Base-by-base conservation (phyloP, 2,113 vertebrate species). In the Dermatemys mawii region DNA sequence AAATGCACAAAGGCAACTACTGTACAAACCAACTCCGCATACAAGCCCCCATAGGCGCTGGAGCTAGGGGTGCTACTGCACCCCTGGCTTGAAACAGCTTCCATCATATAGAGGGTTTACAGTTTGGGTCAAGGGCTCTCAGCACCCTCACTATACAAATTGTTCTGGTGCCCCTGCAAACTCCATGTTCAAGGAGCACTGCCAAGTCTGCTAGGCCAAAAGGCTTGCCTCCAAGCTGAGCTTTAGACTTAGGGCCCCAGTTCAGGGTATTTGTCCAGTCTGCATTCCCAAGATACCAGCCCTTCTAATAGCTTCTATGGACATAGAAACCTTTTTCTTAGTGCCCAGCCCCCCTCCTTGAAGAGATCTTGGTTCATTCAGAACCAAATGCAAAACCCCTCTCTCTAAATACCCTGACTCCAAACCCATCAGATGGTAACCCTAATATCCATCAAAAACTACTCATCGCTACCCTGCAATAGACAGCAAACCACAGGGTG, bases 181-280 rank as follows among this genome's bases (percentile, higher is more conserved):
- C 4, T 10, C 3, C 1, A 12, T 35, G 1, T 29, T 0, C 2
- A 44, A 50, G 7, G 13, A 1, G 0, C 81, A 22, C 1, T 0
- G 8, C 4, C 29, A 10, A 13, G 78, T 81, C 51, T 27, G 35
- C n/a, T 2, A n/a, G 67, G 46, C 26, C 60, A 41, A 1, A 21
- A 51, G 50, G 10, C 41, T 22, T 41, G 16, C 16, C 51, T 57
- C 13, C 38, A 29, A 50, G 54, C 53, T 4, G 10, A 54, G 73
- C 41, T 27, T 75, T 44, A 44, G 73, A 24, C 38, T 46, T 41
- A 5, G 11, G 41, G 38, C 3, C 70, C 38, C 38, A 63, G 32
- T 35, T 38, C 63, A 67, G 63, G 35, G 63, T n/a, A 19, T n/a
- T 67, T 46, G 38, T 75, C 41, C 73, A 75, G 73, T 75, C 26